phyloP scores from a whole-genome alignment of 2,113 vertebrate genomes.

The Hystrix cristata region DNA sequence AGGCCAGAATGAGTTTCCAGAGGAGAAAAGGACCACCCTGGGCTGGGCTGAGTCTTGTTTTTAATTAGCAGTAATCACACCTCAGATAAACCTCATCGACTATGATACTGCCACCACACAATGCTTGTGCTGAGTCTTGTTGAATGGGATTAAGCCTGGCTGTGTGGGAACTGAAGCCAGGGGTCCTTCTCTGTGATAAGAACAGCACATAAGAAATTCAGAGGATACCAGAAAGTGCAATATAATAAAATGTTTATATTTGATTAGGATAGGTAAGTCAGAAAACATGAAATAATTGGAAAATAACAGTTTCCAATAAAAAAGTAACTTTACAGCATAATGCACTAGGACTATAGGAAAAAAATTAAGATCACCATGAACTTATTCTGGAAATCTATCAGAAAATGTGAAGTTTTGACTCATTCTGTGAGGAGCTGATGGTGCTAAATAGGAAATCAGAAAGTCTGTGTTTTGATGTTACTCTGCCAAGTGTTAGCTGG shows the following conservation, averaged over 20 bases:
- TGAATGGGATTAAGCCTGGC: not conserved
- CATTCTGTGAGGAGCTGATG: not conserved
- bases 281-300: not conserved
- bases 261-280: not conserved
- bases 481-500: not conserved
- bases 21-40: not conserved
- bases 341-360: not conserved
- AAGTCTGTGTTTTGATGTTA: not conserved
- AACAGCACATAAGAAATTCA: not conserved
- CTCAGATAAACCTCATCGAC: not conserved
- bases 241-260: not conserved
- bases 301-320: slow-evolving; percentile 26
- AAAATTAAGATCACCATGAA: not conserved
- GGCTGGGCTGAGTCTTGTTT: not conserved
- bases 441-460: not conserved
- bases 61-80: not conserved
- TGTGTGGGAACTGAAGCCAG: not conserved
- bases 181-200: not conserved
- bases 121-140: not conserved
- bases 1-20: not conserved
- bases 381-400: not conserved
- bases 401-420: not conserved
- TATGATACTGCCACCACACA: not conserved
- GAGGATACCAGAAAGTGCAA: not conserved
- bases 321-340: not conserved